Conservation (phyloP, 2,888 invertebrate species). For the Caenorhabditis sp. region DNA sequence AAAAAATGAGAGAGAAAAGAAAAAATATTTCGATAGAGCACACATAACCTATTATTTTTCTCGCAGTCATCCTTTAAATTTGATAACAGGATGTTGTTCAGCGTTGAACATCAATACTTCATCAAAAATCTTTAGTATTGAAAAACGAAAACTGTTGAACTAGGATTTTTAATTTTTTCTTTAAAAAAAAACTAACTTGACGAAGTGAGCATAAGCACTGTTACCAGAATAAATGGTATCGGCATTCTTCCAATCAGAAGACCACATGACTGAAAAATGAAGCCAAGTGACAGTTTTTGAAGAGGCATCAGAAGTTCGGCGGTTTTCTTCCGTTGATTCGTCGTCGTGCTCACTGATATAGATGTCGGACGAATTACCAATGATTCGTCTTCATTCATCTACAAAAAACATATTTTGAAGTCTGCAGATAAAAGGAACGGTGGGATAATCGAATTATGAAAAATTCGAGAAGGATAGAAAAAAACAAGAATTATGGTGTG, state of each 20-base stretch:
- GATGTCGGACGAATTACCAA: constrained; percentile 30
- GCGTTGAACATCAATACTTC: too few species aligned
- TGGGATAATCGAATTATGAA: not conserved
- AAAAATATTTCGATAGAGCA: too few species aligned
- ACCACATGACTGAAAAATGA: constrained; percentile 39
- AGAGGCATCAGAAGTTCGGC: constrained; percentile 12
- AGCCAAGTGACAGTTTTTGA: constrained; percentile 16
- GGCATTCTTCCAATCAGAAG: constrained; percentile 48
- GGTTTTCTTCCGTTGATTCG: constrained; percentile 18
- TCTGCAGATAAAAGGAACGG: not conserved
- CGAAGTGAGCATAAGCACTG: constrained; percentile 2
- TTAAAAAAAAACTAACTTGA: not conserved
- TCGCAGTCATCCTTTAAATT: too few species aligned
- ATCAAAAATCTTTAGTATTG: too few species aligned
- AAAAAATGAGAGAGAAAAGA: too few species aligned
- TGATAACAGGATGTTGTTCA: too few species aligned
- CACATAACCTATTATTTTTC: too few species aligned
- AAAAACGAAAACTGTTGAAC: too few species aligned
- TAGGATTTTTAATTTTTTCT: too few species aligned
- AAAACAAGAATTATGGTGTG: too few species aligned
- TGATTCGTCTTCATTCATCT: constrained; percentile 34
- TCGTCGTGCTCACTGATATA: constrained; percentile 6
- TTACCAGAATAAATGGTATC: constrained; percentile 30
- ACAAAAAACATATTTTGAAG: not conserved
- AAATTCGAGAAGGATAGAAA: not conserved